Evolutionary conservation across 1,140 invertebrate species (phyloP), one percentile per base, ranked within the genome.

Genomic region (Drosophila nasuta): DNA sequence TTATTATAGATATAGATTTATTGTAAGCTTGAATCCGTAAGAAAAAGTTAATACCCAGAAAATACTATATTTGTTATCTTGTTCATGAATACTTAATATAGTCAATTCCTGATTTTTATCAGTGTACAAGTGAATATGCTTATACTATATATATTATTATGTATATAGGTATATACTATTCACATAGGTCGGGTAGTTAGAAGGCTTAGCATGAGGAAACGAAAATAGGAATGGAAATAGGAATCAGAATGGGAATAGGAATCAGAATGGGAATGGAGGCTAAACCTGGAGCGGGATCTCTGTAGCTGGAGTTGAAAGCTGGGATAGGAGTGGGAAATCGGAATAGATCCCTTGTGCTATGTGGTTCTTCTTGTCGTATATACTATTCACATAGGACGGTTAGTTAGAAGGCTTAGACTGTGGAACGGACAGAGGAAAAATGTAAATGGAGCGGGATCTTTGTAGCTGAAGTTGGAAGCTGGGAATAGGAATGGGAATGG

Each of bases 401-500:
- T 48, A 65, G 69, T 66, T 62, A 48, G 57, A 54, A 20, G 6
- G 41, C 58, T 46, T 20, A 10, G 25, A 30, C 49, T 30, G 25
- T 3, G 13, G 49, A n/a, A 30, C 5, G 17, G 5, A 3, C 43
- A 46, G 11, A 45, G 28, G 17, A 25, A 25, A 38, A 33, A 17
- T 17, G 15, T 6, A 49, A 33, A 28, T 49, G 46, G 30, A 13
- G 20, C 48, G 49, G 46, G 17, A 52, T n/a, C 8, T 6, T 5
- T 41, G 33, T 13, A 35, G 63, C 35, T 43, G n/a, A 11, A 28
- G 33, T 45, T 54, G 62, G 2, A 8, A 15, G 45, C 35, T 43
- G 57, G 41, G 33, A 35, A 45, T 49, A 38, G 35, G 35, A 38
- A 10, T 33, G 33, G 6, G 6, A 8, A 8, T 33, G 20, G 20